Conservation (phyloP, 2,797 vertebrate species). For the Thaleichthys pacificus region DNA sequence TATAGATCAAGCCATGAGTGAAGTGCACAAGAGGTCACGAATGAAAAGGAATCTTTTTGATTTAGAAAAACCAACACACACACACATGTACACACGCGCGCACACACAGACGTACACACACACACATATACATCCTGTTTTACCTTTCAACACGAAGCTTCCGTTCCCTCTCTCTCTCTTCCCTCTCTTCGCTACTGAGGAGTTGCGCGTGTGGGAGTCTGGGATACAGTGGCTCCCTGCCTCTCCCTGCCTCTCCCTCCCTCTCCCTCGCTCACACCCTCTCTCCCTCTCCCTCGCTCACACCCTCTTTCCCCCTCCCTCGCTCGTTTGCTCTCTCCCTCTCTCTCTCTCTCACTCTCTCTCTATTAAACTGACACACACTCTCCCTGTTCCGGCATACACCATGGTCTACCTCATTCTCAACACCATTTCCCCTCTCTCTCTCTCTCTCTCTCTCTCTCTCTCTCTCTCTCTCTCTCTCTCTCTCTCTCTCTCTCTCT, state of each 20-base stretch:
- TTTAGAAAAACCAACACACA: neutral
- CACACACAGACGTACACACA: no score
- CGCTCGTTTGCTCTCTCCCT: slow-evolving; percentile 3
- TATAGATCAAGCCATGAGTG: neutral
- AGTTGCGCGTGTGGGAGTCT: slow-evolving; percentile 44
- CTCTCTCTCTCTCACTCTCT: no score
- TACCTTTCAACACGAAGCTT: slow-evolving; percentile 69
- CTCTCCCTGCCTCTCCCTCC: slow-evolving; percentile 30
- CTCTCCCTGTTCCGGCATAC: no score
- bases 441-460: slow-evolving; percentile 23
- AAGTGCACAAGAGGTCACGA: neutral
- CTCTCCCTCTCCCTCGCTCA: slow-evolving; percentile 22
- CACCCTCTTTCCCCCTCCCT: slow-evolving; percentile 25
- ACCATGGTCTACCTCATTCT: no score
- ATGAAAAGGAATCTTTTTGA: no score
- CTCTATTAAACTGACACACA: no score
- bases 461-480: slow-evolving; percentile 40
- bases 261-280: slow-evolving; percentile 24
- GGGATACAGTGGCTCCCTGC: slow-evolving; percentile 44
- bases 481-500: slow-evolving; percentile 29
- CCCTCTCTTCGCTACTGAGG: slow-evolving; percentile 26
- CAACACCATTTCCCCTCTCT: no score
- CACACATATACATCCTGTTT: slow-evolving; percentile 28
- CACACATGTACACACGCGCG: no score
- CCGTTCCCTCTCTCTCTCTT: slow-evolving; percentile 60